These are phyloP conservation scores for Caenorhabditis virilis DNA, from an alignment of 2,888 invertebrate species.

Conservation along the genomic window DNA sequence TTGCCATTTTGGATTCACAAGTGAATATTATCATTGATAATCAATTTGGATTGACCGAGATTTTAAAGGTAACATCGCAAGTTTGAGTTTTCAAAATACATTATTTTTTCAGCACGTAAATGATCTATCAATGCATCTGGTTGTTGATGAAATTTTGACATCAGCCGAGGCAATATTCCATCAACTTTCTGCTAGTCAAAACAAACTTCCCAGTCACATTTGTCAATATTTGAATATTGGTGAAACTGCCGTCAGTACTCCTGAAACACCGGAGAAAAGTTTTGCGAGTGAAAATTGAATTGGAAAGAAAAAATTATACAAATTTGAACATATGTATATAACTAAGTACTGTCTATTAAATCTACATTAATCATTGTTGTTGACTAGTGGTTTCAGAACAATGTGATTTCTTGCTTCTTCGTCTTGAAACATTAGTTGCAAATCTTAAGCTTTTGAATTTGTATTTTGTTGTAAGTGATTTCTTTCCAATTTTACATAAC, in stretches of 20 bases:
- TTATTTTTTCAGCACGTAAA: conserved; percentile 82
- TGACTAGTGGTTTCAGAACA: too few relatives aligned
- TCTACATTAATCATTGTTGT: too few relatives aligned
- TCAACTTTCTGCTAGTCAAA: conserved; percentile 75
- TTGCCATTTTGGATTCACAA: conserved; percentile 89
- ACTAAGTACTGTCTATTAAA: too few relatives aligned
- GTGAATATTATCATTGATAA: conserved; percentile 85
- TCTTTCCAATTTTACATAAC: too few relatives aligned
- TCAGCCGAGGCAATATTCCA: conserved; percentile 90
- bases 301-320: too few relatives aligned
- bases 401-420: too few relatives aligned
- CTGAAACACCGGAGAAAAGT: too few relatives aligned
- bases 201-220: conserved; percentile 50
- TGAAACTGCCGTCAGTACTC: conserved; percentile 20
- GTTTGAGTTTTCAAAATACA: not conserved
- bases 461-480: too few relatives aligned
- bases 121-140: conserved; percentile 85
- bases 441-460: too few relatives aligned
- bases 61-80: conserved; percentile 85
- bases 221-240: conserved; percentile 48
- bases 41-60: conserved; percentile 92
- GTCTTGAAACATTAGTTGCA: too few relatives aligned
- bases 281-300: too few relatives aligned
- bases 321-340: too few relatives aligned
- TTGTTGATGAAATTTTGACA: conserved; percentile 81